Evolutionary conservation across 2,888 invertebrate genomes (phyloP).

Genomic region (Penaeus monodon): DNA sequence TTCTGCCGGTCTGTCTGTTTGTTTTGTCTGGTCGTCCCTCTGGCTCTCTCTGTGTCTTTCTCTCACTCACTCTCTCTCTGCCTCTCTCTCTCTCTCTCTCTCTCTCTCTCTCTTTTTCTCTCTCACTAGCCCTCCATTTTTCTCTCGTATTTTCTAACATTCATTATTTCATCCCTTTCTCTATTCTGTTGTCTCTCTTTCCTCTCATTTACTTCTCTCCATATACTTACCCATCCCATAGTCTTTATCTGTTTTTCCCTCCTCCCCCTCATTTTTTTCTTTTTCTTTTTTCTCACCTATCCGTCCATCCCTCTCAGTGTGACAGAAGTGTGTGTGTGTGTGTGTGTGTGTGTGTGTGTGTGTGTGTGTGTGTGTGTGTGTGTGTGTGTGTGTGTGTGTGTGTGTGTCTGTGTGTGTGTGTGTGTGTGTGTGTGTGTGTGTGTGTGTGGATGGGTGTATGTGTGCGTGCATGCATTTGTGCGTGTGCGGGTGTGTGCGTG

Average conservation of each 20-base stretch:
- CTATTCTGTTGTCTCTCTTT: background rate
- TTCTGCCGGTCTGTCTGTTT: too few relatives aligned
- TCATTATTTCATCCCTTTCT: background rate
- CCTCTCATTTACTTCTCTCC: background rate
- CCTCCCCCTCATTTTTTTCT: background rate
- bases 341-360: too few relatives aligned
- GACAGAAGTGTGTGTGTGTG: too few relatives aligned
- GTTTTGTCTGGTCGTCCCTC: too few relatives aligned
- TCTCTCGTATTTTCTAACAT: too few relatives aligned
- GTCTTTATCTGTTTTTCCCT: background rate
- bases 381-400: too few relatives aligned
- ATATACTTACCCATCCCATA: background rate
- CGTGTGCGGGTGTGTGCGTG: background rate
- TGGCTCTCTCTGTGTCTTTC: background rate
- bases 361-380: too few relatives aligned
- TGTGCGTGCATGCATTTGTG: background rate
- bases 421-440: too few relatives aligned
- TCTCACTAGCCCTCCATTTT: too few relatives aligned
- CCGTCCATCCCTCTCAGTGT: background rate
- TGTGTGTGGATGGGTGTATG: background rate
- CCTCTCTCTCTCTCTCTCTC: background rate
- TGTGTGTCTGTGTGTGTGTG: too few relatives aligned
- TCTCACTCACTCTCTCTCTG: too few relatives aligned
- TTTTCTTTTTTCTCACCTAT: background rate
- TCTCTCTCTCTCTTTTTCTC: background rate